Conservation (phyloP, 2,888 invertebrate genomes). For the Diogma glabrata region DNA sequence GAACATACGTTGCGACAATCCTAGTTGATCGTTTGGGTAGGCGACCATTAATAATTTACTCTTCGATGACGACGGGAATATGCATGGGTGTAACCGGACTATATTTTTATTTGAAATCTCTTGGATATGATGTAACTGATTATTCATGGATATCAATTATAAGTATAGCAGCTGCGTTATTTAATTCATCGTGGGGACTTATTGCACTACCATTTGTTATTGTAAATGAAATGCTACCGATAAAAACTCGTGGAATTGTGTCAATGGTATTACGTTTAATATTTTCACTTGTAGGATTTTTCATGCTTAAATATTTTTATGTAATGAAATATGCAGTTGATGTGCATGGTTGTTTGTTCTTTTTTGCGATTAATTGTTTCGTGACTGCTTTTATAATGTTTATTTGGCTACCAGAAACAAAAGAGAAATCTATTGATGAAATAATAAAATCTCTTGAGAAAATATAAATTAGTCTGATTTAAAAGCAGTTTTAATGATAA, state of each 20-base stretch:
- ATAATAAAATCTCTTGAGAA: too few relatives aligned
- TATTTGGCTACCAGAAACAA: slow-evolving; percentile 32
- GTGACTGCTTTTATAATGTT: slow-evolving; percentile 28
- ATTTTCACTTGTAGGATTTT: too few relatives aligned
- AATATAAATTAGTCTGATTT: too few relatives aligned
- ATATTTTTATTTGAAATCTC: slow-evolving; percentile 24
- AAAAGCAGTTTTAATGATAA: too few relatives aligned
- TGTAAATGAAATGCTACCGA: background rate
- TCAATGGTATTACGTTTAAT: too few relatives aligned
- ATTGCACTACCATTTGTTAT: slow-evolving; percentile 26
- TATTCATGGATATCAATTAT: slow-evolving; percentile 31
- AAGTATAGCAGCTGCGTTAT: slow-evolving; percentile 31
- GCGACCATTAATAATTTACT: slow-evolving; percentile 22
- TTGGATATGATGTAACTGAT: slow-evolving; percentile 22
- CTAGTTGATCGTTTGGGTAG: slow-evolving; percentile 32
- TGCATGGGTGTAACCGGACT: slow-evolving; percentile 27
- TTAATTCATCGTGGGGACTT: slow-evolving; percentile 29
- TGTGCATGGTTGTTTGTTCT: slow-evolving; percentile 29
- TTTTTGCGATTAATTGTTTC: slow-evolving; percentile 27
- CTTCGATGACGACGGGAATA: slow-evolving; percentile 28
- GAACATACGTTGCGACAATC: slow-evolving; percentile 29
- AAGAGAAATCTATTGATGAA: slow-evolving; percentile 29
- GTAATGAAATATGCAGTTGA: too few relatives aligned
- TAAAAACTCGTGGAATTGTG: background rate
- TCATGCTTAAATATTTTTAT: too few relatives aligned